phyloP scores from a whole-genome alignment of 2,888 invertebrate species.

The Sphinx pinastri region DNA sequence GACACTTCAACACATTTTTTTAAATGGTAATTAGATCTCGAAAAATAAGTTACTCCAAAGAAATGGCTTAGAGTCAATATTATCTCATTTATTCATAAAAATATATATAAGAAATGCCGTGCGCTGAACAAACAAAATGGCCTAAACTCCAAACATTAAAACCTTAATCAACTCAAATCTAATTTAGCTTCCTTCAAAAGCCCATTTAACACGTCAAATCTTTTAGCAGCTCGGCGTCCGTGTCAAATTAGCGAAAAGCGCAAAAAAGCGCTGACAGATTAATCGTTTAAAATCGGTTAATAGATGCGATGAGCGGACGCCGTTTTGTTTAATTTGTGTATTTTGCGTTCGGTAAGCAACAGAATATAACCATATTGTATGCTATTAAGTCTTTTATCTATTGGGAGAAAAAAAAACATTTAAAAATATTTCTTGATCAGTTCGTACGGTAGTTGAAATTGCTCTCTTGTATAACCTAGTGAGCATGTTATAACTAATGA shows the following conservation, averaged over 20 bases:
- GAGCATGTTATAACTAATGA: no score
- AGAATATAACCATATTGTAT: neutral
- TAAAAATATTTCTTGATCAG: no score
- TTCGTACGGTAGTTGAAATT: no score
- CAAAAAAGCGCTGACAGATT: neutral
- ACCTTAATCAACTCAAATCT: neutral
- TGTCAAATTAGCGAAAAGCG: neutral
- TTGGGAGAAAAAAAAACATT: no score
- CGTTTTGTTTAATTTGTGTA: neutral
- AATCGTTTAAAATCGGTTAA: neutral
- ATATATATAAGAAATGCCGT: no score
- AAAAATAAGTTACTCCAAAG: no score
- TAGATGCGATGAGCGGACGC: neutral
- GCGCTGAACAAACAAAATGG: neutral
- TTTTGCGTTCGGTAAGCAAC: neutral
- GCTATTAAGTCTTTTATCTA: neutral
- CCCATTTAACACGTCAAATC: slow-evolving; percentile 1
- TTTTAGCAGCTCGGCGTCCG: neutral
- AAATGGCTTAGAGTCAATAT: no score
- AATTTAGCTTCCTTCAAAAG: neutral
- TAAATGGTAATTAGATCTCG: no score
- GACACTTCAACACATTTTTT: no score
- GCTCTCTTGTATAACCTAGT: no score
- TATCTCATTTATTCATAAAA: no score
- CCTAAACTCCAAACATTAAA: neutral